Base-by-base conservation (phyloP, 2,113 vertebrate genomes). In the Stomatorhinus ivindoensis region DNA sequence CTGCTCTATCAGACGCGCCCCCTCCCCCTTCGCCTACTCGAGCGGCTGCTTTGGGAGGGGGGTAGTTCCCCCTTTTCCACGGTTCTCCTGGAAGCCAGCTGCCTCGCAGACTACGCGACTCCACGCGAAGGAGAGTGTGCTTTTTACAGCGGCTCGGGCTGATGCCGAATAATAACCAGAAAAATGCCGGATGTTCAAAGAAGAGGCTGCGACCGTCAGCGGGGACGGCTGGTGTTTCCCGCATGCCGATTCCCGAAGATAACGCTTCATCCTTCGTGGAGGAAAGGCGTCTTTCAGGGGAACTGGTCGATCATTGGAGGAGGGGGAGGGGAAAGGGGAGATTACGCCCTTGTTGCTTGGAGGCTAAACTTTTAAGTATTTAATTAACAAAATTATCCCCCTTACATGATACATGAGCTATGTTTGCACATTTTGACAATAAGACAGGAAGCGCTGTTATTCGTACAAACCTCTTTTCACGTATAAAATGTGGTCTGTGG, bases 61-160 rank as follows among this genome's bases (percentile, higher is more conserved):
- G 86, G 88, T 19, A 91, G 89, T 86, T 86, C 91, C 65, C 61
- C 65, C 61, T 50, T 5, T 42, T 90, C 73, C 90, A 87, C 91
- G 88, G 89, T 55, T 93, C 90, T 83, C 86, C 84, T 83, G 90
- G 82, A 91, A 88, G 89, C 83, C 89, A 39, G 82, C 92, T 90
- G 89, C 88, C 89, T 88, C 65, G 89, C 89, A 84, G 88, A 91
- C 88, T 89, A 61, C 55, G 69, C 90, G 87, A 91, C 90, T 85
- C 27, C 55, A 89, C 86, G 51, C 90, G 58, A 91, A 90, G 92
- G 85, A 92, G 91, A 91, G 91, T 89, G 91, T 90, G 90, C 87
- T 31, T 87, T 82, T 84, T 61, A 48, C 89, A 90, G 84, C 86
- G 91, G 83, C 88, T 48, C 8, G 87, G 8, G 65, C 46, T 27